These are phyloP conservation scores for Gadus chalcogrammus DNA, from an alignment of 2,113 vertebrate genomes.

Conservation along the genomic window DNA sequence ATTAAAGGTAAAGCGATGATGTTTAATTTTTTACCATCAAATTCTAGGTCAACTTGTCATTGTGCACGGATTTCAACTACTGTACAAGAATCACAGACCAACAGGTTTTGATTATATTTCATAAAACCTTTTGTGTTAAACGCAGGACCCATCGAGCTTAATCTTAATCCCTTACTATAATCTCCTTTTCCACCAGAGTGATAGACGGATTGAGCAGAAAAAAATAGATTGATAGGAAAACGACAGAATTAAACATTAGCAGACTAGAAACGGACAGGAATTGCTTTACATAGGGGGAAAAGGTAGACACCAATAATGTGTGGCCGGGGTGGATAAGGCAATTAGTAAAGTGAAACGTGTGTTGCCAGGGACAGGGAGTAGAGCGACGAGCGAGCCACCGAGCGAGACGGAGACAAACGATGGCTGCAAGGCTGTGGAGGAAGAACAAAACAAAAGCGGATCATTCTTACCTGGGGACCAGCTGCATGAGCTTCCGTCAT, in stretches of 20 bases:
- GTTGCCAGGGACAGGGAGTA: too few relatives aligned
- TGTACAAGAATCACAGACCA: slow-evolving; percentile 6
- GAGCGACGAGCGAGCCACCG: too few relatives aligned
- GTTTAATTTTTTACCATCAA: slow-evolving; percentile 2
- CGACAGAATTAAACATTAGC: slow-evolving; percentile 10
- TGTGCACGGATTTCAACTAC: neutral
- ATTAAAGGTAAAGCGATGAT: too few relatives aligned
- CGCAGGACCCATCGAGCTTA: slow-evolving; percentile 21
- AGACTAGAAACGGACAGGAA: slow-evolving; percentile 3
- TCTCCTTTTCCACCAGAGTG: slow-evolving; percentile 12
- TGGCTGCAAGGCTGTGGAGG: too few relatives aligned
- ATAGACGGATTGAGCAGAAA: slow-evolving; percentile 6
- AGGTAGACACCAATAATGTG: too few relatives aligned
- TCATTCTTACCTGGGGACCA: slow-evolving; percentile 38
- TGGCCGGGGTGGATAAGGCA: too few relatives aligned
- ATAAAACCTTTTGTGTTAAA: slow-evolving; percentile 11
- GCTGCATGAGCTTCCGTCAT: slow-evolving; percentile 43
- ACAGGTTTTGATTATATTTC: slow-evolving; percentile 32
- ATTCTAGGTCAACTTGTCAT: slow-evolving; percentile 18
- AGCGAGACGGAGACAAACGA: too few relatives aligned
- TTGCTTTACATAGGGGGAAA: neutral
- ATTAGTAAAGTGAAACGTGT: too few relatives aligned
- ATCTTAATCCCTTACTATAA: slow-evolving; percentile 44
- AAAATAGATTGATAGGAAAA: slow-evolving; percentile 2
- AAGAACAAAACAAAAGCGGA: slow-evolving; percentile 8